Evolutionary conservation across 2,113 vertebrate species (phyloP), one percentile per base, ranked within the genome.

Genomic region (Pterocles burchelli): DNA sequence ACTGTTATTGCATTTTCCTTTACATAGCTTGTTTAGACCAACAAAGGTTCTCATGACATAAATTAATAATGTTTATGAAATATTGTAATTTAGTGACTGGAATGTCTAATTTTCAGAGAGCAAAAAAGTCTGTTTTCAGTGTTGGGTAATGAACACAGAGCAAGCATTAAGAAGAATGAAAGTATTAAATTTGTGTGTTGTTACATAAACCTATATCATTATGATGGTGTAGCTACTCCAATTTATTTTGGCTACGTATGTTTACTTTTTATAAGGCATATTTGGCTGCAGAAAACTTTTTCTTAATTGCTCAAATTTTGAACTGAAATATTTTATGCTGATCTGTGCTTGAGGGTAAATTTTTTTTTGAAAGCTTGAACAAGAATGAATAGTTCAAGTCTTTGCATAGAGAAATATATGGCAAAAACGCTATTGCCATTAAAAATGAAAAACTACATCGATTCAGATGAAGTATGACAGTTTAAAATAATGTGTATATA

Each of bases 311-410:
- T 84, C 9, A 7, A 65, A 48, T 91, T 95, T 71, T 62, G 66
- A 94, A 52, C 57, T 74, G 84, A 85, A 93, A 63, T 91, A 71
- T 66, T 95, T 88, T 78, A 59, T 93, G 77, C 48, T 79, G 77
- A 68, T 52, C 65, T 12, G 1, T 68, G 85, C 88, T 97, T 45
- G 31, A 89, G 91, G 80, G 80, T 88, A 79, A 48, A 13, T 17
- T 48, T 26, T 57, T 78, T 62, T 46, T 49, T 80, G 22, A 83
- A 70, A 62, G 33, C 59, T 86, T 88, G 83, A 95, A 70, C 0
- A 14, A 54, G 38, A 71, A 88, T 74, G 36, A 74, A 11, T 33
- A 76, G 67, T 84, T 80, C 7, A 52, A 62, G 6, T 46, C 34
- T 59, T 65, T 78, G 25, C 77, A 34, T 33, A 24, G 51, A 58